Conservation (phyloP, 2,888 invertebrate species). For the Coelopa pilipes region DNA sequence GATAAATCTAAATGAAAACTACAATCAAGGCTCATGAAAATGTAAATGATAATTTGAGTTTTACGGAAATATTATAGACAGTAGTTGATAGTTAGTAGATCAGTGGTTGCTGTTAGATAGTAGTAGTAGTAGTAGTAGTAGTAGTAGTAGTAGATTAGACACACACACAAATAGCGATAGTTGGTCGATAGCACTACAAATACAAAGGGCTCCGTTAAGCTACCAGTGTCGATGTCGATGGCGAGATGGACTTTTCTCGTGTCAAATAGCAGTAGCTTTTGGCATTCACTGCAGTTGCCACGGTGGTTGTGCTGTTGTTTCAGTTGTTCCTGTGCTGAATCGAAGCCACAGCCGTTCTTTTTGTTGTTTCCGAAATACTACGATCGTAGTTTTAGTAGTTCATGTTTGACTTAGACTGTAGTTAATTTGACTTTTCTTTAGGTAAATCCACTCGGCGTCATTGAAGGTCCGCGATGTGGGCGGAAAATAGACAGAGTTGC, state of each 20-base stretch:
- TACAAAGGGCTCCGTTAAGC: conserved; percentile 28
- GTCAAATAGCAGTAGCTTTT: not conserved
- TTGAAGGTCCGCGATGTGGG: conserved; percentile 26
- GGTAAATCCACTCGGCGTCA: conserved; percentile 29
- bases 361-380: not conserved
- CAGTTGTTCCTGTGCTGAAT: not conserved
- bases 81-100: conserved; percentile 21
- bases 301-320: not conserved
- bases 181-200: conserved; percentile 31
- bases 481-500: conserved; percentile 18
- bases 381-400: not conserved
- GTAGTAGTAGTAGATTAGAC: conserved; percentile 43
- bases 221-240: not conserved
- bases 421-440: conserved; percentile 28
- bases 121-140: too few species aligned
- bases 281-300: not conserved
- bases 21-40: conserved; percentile 37
- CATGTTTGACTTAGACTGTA: not conserved
- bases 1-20: not conserved
- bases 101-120: conserved; percentile 40
- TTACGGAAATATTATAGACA: conserved; percentile 20
- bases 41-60: conserved; percentile 24
- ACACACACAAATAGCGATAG: conserved; percentile 40
- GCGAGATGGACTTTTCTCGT: too few species aligned
- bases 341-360: not conserved